A percentile compares a stretch with the other conserved stretches of the same genome.
Evolutionary conservation across 2,888 invertebrate genomes (phyloP).

Genomic region (Oscheius sp.): DNA sequence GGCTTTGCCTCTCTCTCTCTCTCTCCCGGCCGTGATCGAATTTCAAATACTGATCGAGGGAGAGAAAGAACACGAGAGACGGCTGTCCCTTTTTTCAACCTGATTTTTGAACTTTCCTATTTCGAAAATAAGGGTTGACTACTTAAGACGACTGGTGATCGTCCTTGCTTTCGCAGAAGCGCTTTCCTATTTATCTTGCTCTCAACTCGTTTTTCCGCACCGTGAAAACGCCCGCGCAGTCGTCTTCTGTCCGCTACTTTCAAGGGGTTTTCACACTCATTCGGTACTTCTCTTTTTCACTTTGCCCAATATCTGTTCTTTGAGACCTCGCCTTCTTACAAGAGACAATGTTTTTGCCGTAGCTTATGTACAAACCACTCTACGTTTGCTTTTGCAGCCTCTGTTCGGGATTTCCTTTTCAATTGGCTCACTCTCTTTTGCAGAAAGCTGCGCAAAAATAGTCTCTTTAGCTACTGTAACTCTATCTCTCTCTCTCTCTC

Average conservation of each 20-base stretch:
- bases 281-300: too few relatives aligned
- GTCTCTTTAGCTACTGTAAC: too few relatives aligned
- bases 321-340: too few relatives aligned
- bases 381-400: too few relatives aligned
- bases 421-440: too few relatives aligned
- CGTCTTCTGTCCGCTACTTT: slow-evolving; percentile 15
- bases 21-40: background rate
- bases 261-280: slow-evolving; percentile 15
- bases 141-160: background rate
- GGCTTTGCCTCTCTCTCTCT: background rate
- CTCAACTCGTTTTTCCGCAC: slow-evolving; percentile 11
- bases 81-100: background rate
- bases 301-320: too few relatives aligned
- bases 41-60: slow-evolving; percentile 4
- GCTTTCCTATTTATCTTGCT: slow-evolving; percentile 20
- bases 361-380: too few relatives aligned
- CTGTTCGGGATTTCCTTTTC: too few relatives aligned
- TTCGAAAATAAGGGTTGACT: background rate
- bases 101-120: background rate
- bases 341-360: too few relatives aligned
- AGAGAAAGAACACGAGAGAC: too few relatives aligned
- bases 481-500: too few relatives aligned
- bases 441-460: too few relatives aligned
- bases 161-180: slow-evolving; percentile 26
- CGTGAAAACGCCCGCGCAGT: slow-evolving; percentile 24